Evolutionary conservation across 2,888 invertebrate species (phyloP), one percentile per base, ranked within the genome.

Genomic region (Magallana nippona): DNA sequence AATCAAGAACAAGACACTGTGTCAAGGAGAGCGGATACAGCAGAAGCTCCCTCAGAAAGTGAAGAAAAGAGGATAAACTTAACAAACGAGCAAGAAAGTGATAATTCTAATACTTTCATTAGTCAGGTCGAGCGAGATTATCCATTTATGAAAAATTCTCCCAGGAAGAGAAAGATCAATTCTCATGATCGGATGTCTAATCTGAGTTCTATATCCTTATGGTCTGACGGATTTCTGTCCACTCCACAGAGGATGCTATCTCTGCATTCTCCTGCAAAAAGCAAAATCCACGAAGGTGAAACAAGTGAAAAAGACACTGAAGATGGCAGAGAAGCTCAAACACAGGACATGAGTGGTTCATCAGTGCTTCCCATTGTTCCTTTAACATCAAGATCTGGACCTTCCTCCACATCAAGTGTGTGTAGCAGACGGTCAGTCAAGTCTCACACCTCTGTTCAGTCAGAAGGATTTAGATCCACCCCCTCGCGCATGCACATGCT

Each of bases 331-430:
- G 27, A 22, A 22, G 32, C 1, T 27, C 11, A 13, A 19, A 27
- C 27, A 27, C 13, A 8, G 1, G 32, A 13, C 32, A 71, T 27
- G 2, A 71, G 11, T 22, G 22, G 15, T 71, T 71, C 71, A 71
- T 71, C 8, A 5, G 8, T 44, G 8, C 71, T 27, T 32, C 71
- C 15, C 10, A 71, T 5, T 32, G 22, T 15, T 44, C 27, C 10
- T 15, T 15, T 22, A 27, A 27, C 71, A 5, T 22, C 71, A 15
- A 55, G 82, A 60, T 44, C 19, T 11, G 60, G 82, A 60, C 82
- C 78, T 82, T 82, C 82, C 15, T 82, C 82, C 10, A 10, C 78
- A 8, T 79, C 82, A 78, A 82, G 82, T 82, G 13, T 63, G 15
- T 82, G 77, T 58, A 82, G 78, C 60, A 27, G 22, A 60, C 44